A percentile compares a stretch with the other conserved stretches of the same genome.
These are phyloP conservation scores for Dicaeum eximium DNA, from an alignment of 2,113 vertebrate species.

Conservation along the genomic window DNA sequence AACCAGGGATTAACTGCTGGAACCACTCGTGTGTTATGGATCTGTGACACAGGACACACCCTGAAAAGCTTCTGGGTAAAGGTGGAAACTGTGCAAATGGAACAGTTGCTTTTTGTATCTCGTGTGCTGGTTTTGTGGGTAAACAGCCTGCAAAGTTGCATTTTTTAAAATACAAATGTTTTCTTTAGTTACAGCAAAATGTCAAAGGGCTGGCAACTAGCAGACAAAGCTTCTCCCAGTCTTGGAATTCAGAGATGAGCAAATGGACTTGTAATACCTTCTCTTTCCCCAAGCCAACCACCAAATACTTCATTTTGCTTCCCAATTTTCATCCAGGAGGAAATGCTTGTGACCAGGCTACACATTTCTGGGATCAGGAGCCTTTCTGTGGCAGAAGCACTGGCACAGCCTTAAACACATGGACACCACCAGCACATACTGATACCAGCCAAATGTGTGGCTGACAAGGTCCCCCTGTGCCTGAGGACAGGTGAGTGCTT, in stretches of 20 bases:
- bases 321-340: not conserved
- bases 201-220: not conserved
- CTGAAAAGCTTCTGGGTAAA: not conserved
- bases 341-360: not conserved
- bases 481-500: not conserved
- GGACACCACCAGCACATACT: not conserved
- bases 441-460: not conserved
- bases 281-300: not conserved
- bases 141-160: slow-evolving; percentile 10
- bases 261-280: not conserved
- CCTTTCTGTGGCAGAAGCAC: not conserved
- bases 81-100: not conserved
- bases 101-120: not conserved
- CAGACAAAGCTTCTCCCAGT: not conserved
- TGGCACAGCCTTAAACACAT: not conserved
- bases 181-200: slow-evolving; percentile 31
- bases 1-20: not conserved
- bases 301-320: not conserved
- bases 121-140: not conserved
- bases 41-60: not conserved
- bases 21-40: not conserved
- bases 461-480: not conserved
- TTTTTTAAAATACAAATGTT: slow-evolving; percentile 19
- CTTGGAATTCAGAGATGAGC: not conserved
- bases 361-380: not conserved